phyloP scores from a whole-genome alignment of 2,113 vertebrate genomes.

The Hemicordylus capensis region DNA sequence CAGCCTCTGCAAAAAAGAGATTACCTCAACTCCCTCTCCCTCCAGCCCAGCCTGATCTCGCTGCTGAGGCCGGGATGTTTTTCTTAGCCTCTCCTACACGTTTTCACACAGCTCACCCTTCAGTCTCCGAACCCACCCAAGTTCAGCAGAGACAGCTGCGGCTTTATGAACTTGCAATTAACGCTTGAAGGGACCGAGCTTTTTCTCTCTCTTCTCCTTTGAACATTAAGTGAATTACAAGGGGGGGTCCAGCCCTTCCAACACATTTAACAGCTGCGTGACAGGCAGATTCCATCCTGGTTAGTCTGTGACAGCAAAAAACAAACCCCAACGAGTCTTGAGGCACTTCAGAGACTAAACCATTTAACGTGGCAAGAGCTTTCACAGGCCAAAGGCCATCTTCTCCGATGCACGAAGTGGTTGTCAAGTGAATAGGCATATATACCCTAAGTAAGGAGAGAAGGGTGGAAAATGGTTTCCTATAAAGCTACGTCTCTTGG shows the following conservation, averaged over 20 bases:
- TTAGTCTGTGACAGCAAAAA: neutral
- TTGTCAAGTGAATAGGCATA: too few species aligned
- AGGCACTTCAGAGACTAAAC: too few species aligned
- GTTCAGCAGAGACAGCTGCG: constrained; percentile 32
- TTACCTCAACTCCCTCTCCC: constrained; percentile 66
- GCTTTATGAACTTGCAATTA: neutral
- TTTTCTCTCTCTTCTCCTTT: neutral
- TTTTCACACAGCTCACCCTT: constrained; percentile 73
- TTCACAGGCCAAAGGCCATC: too few species aligned
- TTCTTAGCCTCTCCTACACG: constrained; percentile 87
- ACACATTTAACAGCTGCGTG: neutral
- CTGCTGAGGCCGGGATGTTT: constrained; percentile 75
- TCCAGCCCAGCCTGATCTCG: constrained; percentile 58
- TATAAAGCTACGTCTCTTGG: too few species aligned
- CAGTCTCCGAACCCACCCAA: constrained; percentile 49
- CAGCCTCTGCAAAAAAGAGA: constrained; percentile 56
- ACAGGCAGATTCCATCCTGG: neutral
- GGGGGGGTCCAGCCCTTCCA: neutral
- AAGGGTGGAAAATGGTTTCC: fast-evolving
- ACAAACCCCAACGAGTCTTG: neutral
- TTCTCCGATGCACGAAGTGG: too few species aligned
- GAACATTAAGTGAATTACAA: neutral
- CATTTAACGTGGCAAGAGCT: too few species aligned
- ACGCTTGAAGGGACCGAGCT: neutral
- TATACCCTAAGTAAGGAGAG: neutral